Evolutionary conservation across 2,113 vertebrate genomes (phyloP).

Genomic region (Corapipo altera): DNA sequence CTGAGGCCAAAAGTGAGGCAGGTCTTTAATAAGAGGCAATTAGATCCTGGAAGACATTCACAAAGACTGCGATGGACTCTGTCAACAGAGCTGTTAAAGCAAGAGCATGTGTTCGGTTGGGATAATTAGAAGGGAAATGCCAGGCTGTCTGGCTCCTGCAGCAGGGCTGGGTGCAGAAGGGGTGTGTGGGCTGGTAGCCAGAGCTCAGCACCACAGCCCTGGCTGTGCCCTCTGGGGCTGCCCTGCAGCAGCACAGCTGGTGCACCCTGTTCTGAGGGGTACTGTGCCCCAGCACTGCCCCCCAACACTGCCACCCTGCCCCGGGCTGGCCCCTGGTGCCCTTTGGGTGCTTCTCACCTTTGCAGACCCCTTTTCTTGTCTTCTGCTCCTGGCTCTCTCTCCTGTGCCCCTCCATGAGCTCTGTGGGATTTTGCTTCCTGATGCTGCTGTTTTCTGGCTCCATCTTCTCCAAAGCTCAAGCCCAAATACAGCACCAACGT

Average conservation of each 20-base stretch:
- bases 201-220: accelerated
- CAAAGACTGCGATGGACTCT: not conserved
- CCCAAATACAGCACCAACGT: not conserved
- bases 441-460: not conserved
- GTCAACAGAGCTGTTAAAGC: not conserved
- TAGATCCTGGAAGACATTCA: not conserved
- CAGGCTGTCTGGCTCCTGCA: not conserved
- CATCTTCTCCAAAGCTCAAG: accelerated
- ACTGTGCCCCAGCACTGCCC: not conserved
- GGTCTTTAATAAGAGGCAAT: not conserved
- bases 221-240: not conserved
- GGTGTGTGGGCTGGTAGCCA: not conserved
- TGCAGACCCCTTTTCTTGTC: not conserved
- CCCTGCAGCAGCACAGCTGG: not conserved
- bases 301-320: not conserved
- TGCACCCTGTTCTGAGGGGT: not conserved
- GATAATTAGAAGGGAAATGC: not conserved
- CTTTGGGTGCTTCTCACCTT: not conserved
- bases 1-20: not conserved
- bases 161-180: not conserved
- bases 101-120: not conserved
- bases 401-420: accelerated
- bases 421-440: not conserved
- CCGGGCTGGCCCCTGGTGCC: accelerated
- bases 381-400: not conserved